Evolutionary conservation across 2,113 vertebrate species (phyloP), one percentile per base, ranked within the genome.

Genomic region (Meles meles): DNA sequence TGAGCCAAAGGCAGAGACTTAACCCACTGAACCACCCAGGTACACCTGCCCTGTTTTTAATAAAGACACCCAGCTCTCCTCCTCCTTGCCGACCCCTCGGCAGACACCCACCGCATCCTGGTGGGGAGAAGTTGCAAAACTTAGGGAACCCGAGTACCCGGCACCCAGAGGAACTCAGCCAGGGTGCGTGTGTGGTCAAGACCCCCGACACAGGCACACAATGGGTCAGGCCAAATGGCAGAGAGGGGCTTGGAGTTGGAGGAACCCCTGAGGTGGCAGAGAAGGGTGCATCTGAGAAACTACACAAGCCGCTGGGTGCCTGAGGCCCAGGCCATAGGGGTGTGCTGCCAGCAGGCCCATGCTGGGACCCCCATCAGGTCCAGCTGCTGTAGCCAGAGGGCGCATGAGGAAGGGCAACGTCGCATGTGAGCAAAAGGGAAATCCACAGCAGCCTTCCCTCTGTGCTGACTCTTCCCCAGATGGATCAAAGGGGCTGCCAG

Each of bases 391-490:
- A 44, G 81, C 80, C 55, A 9, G 37, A 69, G 67, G 7, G 4
- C 44, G 7, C 3, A 6, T 18, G 63, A 49, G 37, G 37, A 34
- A 69, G 57, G 27, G 6, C 49, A 84, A 42, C 25, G 25, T 77
- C 65, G 23, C 79, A 25, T 20, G 10, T 29, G n/a, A 74, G 65
- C 67, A 5, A 55, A 67, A 57, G 11, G n/a, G 49, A 61, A 61
- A 31, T 49, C 20, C 5, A 0, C 0, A 13, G 44, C 57, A 2
- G 5, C 63, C 61, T 85, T 69, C 34, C 69, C 18, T 92, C 63
- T 23, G 6, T 0, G 14, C 57, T 34, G n/a, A 15, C 17, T 11
- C 21, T 25, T 21, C 23, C 4, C 42, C 37, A 3, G 5, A 29
- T 27, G 71, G 23, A 31, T 7, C 10, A 20, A n/a, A 57, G 31